Evolutionary conservation across 2,113 vertebrate species (phyloP), one percentile per base, ranked within the genome.

Genomic region (Jaculus jaculus): DNA sequence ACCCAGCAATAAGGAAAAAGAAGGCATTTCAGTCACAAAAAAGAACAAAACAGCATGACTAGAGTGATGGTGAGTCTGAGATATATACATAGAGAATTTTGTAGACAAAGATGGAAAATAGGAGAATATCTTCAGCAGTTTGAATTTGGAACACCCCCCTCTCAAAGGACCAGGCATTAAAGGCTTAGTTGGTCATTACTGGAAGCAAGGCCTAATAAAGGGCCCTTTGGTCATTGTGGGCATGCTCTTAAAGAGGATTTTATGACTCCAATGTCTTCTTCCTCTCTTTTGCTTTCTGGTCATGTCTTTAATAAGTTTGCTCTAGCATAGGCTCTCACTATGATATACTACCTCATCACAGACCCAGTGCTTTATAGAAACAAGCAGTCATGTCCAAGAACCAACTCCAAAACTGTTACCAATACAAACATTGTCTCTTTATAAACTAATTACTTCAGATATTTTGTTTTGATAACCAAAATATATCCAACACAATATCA

Each of bases 21-120:
- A 84, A 16, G 9, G 26, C 28, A 84, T 90, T 87, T 90, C 37
- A 61, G 6, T 84, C 17, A 68, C 42, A 47, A 86, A 83, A 51
- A 79, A 37, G n/a, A n/a, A n/a, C 28, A 0, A 73, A 92, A 71
- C 10, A 92, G 7, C 12, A 92, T 91, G 11, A 84, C 63, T 79
- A 30, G 12, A 87, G 3, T 68, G 11, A 73, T 73, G n/a, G 5
- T 87, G 2, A 69, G 9, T 81, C 39, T 61, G 68, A 93, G 32
- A 87, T 80, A 80, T 63, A 61, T 6, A 93, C 81, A 30, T 87
- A 75, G n/a, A 84, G n/a, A 93, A 75, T 34, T 81, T 65, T 94
- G 0, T 7, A 60, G 84, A 23, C 17, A 95, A 93, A 96, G 28
- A 17, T 92, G 3, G 26, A 89, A 95, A 93, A 42, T 51, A 89